Base-by-base conservation (phyloP, 2,888 invertebrate genomes). In the Ochlodes sylvanus region DNA sequence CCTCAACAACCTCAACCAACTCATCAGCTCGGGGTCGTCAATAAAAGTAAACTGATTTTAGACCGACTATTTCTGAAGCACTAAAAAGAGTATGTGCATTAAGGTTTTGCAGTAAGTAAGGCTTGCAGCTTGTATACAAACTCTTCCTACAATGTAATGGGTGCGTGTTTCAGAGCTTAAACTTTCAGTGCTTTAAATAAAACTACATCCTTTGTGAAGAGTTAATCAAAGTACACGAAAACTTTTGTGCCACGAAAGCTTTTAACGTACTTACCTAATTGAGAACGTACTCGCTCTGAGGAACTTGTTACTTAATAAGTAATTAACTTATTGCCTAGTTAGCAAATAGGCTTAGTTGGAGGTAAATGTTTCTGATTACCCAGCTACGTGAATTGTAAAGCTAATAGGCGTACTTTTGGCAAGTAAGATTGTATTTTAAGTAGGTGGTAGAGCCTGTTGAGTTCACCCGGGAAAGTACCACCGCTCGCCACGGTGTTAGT, bases 281-380 rank as follows among this genome's bases (percentile, higher is more conserved):
- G 58, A 21, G 21, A 58, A 42, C n/a, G 58, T 42, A 58, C 42
- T 58, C 21, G 42, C 21, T 38, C 27, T 7, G n/a, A 34, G 47
- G 50, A 61, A 61, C 34, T 61, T 14, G 21, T 41, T 44, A 60
- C 60, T 34, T 55, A 55, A 9, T 44, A 44, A 34, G 34, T 61
- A 61, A 61, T 61, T 61, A 61, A 47, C 61, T 61, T 61, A 61
- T 61, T 34, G 17, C 50, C 27, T 61, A 50, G 61, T 61, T 61
- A 34, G 47, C 50, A 32, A 61, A 50, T 61, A 61, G 61, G 34
- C 61, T 60, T 44, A 32, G 47, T 60, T 47, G 15, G 44, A 47
- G 47, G 9, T 15, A 34, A 55, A 32, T 54, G 27, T 34, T 15
- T 55, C 9, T 17, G 9, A 15, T 14, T 27, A 1, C 17, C n/a